These are phyloP conservation scores for Blennius ocellaris DNA, from an alignment of 2,113 vertebrate genomes.

Conservation along the genomic window DNA sequence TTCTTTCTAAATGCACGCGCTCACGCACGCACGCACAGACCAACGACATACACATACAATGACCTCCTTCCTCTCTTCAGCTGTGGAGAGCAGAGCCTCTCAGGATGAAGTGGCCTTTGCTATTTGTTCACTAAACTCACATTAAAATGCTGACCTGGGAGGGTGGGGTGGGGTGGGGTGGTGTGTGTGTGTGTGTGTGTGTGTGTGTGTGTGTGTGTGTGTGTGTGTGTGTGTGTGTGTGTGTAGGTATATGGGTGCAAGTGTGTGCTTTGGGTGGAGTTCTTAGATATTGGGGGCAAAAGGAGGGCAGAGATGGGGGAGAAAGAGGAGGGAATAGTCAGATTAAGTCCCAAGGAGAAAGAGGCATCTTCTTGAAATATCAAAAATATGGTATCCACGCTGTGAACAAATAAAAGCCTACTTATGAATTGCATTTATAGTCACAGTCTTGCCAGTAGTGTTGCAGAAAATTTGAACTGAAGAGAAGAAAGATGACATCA, in stretches of 20 bases:
- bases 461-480: slow-evolving; percentile 13
- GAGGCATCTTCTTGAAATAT: not conserved
- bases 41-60: slow-evolving; percentile 40
- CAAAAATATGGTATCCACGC: not conserved
- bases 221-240: slow-evolving; percentile 48
- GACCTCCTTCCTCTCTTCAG: slow-evolving; percentile 44
- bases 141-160: slow-evolving; percentile 62
- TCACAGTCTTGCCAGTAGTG: slow-evolving; percentile 7
- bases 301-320: slow-evolving; percentile 39
- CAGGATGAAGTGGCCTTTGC: slow-evolving; percentile 59
- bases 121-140: slow-evolving; percentile 70
- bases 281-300: slow-evolving; percentile 60
- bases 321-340: not conserved
- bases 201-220: slow-evolving; percentile 47
- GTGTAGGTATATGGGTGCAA: slow-evolving; percentile 47
- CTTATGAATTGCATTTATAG: slow-evolving; percentile 1
- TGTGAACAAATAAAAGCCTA: slow-evolving; percentile 1
- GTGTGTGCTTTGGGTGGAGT: slow-evolving; percentile 63
- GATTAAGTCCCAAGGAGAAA: not conserved
- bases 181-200: slow-evolving; percentile 35
- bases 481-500: slow-evolving; percentile 51
- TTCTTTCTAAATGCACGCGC: slow-evolving; percentile 40
- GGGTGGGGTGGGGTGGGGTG: slow-evolving; percentile 14
- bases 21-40: slow-evolving; percentile 30
- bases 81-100: slow-evolving; percentile 36